phyloP scores from a whole-genome alignment of 2,797 vertebrate species.

The Girardinus metallicus region DNA sequence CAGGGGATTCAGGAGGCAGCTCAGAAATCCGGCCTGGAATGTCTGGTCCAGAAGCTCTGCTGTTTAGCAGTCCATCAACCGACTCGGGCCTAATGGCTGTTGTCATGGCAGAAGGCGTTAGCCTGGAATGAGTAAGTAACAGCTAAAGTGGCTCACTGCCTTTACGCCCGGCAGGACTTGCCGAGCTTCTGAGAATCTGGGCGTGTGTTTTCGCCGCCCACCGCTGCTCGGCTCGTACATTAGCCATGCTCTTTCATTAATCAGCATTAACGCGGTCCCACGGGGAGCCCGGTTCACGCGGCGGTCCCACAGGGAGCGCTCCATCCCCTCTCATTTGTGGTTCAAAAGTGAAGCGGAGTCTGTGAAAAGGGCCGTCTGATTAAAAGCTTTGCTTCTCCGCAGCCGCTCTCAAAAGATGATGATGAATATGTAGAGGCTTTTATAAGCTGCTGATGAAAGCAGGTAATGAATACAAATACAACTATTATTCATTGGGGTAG shows the following conservation, averaged over 20 bases:
- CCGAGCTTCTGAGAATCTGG: slow-evolving; percentile 44
- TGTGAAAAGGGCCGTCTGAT: slow-evolving; percentile 50
- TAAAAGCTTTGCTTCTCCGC: slow-evolving; percentile 51
- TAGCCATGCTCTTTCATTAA: slow-evolving; percentile 71
- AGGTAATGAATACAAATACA: slow-evolving; percentile 48
- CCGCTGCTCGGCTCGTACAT: slow-evolving; percentile 43
- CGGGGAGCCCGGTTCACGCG: slow-evolving; percentile 42
- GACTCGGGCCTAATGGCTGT: slow-evolving; percentile 63
- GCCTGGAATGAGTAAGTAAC: slow-evolving; percentile 76
- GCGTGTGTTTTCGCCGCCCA: slow-evolving; percentile 25
- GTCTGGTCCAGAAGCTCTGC: slow-evolving; percentile 49
- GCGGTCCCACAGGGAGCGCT: slow-evolving; percentile 46
- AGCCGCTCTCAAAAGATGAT: slow-evolving; percentile 32
- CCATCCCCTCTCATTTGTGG: slow-evolving; percentile 60
- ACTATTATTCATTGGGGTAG: slow-evolving; percentile 31
- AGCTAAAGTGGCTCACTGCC: slow-evolving; percentile 51
- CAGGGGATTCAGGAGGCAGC: slow-evolving; percentile 19
- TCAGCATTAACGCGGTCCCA: slow-evolving; percentile 62
- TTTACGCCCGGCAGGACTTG: slow-evolving; percentile 28
- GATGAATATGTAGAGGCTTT: slow-evolving; percentile 56
- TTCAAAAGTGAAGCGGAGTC: slow-evolving; percentile 51
- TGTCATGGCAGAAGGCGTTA: slow-evolving; percentile 73
- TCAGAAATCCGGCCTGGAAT: slow-evolving; percentile 52
- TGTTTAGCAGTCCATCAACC: slow-evolving; percentile 60
- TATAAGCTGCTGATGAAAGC: slow-evolving; percentile 25